Evolutionary conservation across 2,113 vertebrate genomes (phyloP).

Genomic region (Pluvialis apricaria): DNA sequence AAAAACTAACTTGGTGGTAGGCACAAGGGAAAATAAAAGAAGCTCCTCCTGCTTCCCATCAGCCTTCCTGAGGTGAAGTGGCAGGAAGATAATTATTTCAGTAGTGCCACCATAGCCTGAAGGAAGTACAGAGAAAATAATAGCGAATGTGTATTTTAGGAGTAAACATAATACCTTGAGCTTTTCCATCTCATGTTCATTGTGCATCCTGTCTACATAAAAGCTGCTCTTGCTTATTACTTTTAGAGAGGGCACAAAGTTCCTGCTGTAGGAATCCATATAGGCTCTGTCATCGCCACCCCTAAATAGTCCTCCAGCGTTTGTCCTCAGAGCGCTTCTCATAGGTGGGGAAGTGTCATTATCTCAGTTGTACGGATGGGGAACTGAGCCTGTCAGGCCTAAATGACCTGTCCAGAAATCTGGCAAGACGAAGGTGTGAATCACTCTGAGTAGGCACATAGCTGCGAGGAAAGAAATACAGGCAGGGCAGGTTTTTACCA

Average conservation of each 20-base stretch:
- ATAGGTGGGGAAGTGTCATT: background rate
- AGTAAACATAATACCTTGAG: background rate
- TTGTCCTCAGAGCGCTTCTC: background rate
- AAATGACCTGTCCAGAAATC: conserved; percentile 5
- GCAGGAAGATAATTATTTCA: background rate
- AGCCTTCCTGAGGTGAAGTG: background rate
- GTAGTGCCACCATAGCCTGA: background rate
- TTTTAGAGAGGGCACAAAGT: background rate
- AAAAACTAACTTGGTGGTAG: background rate
- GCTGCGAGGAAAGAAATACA: background rate
- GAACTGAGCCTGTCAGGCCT: background rate
- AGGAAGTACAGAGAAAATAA: background rate
- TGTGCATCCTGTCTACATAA: background rate
- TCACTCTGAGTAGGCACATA: background rate
- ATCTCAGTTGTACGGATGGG: background rate
- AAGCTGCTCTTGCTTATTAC: background rate
- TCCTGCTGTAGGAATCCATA: background rate
- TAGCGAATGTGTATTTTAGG: background rate
- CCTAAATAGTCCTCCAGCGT: background rate
- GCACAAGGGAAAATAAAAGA: background rate
- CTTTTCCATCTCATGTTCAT: background rate
- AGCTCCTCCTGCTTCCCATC: background rate
- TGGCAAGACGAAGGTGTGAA: background rate
- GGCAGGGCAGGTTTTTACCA: background rate
- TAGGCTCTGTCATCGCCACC: background rate